These are phyloP conservation scores for Amia ocellicauda DNA, from an alignment of 2,113 vertebrate species.

Conservation along the genomic window DNA sequence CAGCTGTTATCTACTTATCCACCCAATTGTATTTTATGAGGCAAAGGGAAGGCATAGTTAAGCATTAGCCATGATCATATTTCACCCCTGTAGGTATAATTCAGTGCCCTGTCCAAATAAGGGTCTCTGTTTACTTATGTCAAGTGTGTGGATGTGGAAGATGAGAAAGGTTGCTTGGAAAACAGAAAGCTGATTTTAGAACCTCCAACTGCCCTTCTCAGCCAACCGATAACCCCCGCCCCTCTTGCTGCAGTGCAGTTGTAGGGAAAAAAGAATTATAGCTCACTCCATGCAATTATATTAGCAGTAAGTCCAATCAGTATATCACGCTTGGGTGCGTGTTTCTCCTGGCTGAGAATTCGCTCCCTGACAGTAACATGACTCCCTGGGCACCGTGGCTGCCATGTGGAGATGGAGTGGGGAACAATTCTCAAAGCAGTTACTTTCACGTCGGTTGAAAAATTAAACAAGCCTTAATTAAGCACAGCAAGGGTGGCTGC, in stretches of 20 bases:
- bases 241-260: background rate
- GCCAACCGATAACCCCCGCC: too few relatives aligned
- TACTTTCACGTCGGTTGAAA: background rate
- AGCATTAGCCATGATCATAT: too few relatives aligned
- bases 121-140: too few relatives aligned
- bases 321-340: background rate
- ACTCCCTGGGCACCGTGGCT: background rate
- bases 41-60: too few relatives aligned
- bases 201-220: too few relatives aligned
- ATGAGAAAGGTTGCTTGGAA: too few relatives aligned
- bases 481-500: background rate
- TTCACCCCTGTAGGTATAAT: too few relatives aligned
- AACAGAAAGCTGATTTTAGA: too few relatives aligned
- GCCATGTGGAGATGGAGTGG: background rate
- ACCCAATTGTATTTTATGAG: too few relatives aligned
- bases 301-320: conserved; percentile 20
- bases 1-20: too few relatives aligned
- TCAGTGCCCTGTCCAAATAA: too few relatives aligned
- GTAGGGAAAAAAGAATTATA: conserved; percentile 17
- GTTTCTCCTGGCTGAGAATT: conserved; percentile 11
- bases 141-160: too few relatives aligned
- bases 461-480: background rate
- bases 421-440: background rate
- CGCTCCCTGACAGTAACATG: background rate
- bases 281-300: conserved; percentile 7